Conservation (phyloP, 2,113 vertebrate genomes). For the Gopherus evgoodei region DNA sequence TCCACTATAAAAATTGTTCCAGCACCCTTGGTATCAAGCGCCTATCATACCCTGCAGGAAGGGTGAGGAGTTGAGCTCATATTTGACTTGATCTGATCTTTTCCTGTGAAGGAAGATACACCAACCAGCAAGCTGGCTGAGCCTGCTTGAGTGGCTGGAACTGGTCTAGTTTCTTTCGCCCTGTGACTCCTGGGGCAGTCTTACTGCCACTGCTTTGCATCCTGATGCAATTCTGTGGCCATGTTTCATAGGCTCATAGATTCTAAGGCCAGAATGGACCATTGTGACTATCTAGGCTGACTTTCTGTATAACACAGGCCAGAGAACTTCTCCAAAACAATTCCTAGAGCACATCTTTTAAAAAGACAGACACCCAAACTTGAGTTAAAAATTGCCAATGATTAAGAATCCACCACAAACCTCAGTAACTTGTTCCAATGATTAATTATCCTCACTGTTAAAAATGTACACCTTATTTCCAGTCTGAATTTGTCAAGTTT, state of each 20-base stretch:
- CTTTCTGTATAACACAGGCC: neutral
- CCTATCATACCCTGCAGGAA: neutral
- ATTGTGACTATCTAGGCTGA: neutral
- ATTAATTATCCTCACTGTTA: neutral
- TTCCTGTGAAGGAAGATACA: slow-evolving; percentile 4
- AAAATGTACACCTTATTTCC: neutral
- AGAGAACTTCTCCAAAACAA: neutral
- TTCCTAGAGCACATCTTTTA: neutral
- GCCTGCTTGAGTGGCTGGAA: neutral
- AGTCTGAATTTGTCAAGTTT: neutral
- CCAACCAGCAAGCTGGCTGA: neutral
- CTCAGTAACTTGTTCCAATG: neutral
- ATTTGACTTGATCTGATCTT: neutral
- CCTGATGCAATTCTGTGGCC: slow-evolving; percentile 35
- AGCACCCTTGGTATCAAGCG: neutral
- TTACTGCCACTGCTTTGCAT: neutral
- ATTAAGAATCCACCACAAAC: neutral
- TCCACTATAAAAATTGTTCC: too few relatives aligned
- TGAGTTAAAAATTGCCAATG: neutral
- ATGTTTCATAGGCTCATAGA: neutral
- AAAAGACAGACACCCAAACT: neutral
- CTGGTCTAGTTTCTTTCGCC: neutral
- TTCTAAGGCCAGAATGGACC: neutral
- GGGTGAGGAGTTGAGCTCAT: neutral
- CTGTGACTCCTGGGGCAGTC: neutral